Conservation (phyloP, 2,113 vertebrate species). For the Daboia siamensis region DNA sequence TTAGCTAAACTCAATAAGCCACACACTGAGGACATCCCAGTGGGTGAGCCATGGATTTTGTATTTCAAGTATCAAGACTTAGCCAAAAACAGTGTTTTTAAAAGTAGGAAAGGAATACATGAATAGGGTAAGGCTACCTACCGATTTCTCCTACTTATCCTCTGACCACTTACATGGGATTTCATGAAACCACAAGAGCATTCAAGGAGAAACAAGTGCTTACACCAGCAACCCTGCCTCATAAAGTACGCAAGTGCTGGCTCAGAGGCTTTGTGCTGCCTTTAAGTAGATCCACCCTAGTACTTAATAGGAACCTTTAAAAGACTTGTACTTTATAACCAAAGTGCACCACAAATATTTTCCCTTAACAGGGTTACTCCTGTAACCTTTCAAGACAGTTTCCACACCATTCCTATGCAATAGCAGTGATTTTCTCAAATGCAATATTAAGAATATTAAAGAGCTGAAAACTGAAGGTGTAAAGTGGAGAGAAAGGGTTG, state of each 20-base stretch:
- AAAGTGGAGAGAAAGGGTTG: neutral
- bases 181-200: conserved; percentile 53
- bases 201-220: conserved; percentile 45
- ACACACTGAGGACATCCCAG: conserved; percentile 75
- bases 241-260: neutral
- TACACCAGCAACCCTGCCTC: conserved; percentile 53
- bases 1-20: conserved; percentile 83
- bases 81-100: conserved; percentile 82
- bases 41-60: conserved; percentile 78
- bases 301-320: conserved; percentile 56
- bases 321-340: conserved; percentile 51
- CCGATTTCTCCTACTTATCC: conserved; percentile 68
- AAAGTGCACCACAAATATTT: conserved; percentile 64
- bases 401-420: conserved; percentile 26
- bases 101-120: conserved; percentile 74
- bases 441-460: conserved; percentile 36
- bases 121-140: conserved; percentile 74
- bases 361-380: conserved; percentile 43
- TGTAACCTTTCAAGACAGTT: conserved; percentile 48
- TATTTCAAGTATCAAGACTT: conserved; percentile 79
- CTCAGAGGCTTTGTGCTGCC: conserved; percentile 27
- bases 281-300: conserved; percentile 49
- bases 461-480: conserved; percentile 1
- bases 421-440: conserved; percentile 41
- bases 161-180: conserved; percentile 73